Evolutionary conservation across 2,888 invertebrate genomes (phyloP).

Genomic region (Napeogenes sylphis): DNA sequence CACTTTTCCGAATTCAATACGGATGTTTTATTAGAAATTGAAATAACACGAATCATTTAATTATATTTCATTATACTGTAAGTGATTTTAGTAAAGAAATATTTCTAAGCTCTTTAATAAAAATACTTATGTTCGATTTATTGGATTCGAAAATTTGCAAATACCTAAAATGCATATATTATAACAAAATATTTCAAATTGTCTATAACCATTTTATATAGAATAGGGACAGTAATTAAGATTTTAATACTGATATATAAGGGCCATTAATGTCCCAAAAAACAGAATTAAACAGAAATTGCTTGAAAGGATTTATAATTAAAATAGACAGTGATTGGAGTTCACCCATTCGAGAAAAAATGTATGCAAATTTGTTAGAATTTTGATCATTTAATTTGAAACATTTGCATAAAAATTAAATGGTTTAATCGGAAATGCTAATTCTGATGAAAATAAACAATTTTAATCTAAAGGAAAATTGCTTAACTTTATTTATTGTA

Average conservation of each 20-base stretch:
- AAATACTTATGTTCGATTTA: no score
- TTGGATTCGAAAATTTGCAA: neutral
- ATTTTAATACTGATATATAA: no score
- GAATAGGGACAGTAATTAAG: no score
- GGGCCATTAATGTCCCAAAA: constrained; percentile 2
- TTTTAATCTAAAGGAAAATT: neutral
- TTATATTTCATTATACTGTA: neutral
- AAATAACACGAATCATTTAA: neutral
- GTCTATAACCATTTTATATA: constrained; percentile 2
- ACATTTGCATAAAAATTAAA: neutral
- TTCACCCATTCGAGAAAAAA: neutral
- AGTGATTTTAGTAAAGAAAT: neutral
- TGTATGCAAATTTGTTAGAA: neutral
- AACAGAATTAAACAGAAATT: neutral
- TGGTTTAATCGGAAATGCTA: neutral
- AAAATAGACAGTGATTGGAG: constrained; percentile 2
- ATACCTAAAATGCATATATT: neutral
- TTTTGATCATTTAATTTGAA: neutral
- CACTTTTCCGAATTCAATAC: constrained; percentile 24
- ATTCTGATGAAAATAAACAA: neutral
- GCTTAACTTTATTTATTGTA: neutral
- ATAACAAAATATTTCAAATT: neutral
- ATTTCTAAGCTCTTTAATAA: neutral
- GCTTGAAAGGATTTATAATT: neutral
- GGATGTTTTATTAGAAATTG: constrained; percentile 23